Percentiles rank a stretch among this genome's conserved stretches.
phyloP scores from a whole-genome alignment of 2,888 invertebrate genomes.

The Agrypnus murinus region DNA sequence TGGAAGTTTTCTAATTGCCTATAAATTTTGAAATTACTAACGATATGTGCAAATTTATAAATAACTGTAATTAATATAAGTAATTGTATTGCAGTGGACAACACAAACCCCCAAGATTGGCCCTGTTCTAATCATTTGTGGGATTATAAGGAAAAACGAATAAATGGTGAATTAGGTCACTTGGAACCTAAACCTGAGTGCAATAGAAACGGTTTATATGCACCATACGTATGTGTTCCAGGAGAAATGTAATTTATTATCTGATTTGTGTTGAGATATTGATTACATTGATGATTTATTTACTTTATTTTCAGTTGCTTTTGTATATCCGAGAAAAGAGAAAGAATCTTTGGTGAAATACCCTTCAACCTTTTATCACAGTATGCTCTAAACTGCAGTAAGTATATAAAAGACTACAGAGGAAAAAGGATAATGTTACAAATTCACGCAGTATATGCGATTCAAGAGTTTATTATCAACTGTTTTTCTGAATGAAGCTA shows the following conservation, averaged over 20 bases:
- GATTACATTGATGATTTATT: no score
- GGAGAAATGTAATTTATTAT: slow-evolving; percentile 77
- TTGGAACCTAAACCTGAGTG: slow-evolving; percentile 76
- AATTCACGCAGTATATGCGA: no score
- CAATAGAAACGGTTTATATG: slow-evolving; percentile 77
- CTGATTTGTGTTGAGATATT: neutral
- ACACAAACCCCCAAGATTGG: slow-evolving; percentile 43
- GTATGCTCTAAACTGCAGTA: slow-evolving; percentile 77
- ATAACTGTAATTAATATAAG: neutral
- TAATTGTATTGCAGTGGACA: slow-evolving; percentile 53
- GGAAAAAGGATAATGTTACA: neutral
- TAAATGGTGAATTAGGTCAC: slow-evolving; percentile 72
- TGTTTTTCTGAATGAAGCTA: no score
- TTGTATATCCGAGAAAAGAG: slow-evolving; percentile 77
- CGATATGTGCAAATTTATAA: no score
- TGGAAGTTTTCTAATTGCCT: no score
- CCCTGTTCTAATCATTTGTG: slow-evolving; percentile 66
- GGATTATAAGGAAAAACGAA: slow-evolving; percentile 72
- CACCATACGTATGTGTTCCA: slow-evolving; percentile 76
- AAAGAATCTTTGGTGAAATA: slow-evolving; percentile 80
- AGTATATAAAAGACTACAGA: no score
- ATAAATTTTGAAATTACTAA: no score
- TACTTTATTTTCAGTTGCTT: slow-evolving; percentile 74
- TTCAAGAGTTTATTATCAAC: no score
- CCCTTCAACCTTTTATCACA: slow-evolving; percentile 70